A percentile compares a stretch with the other conserved stretches of the same genome.
Evolutionary conservation across 2,888 invertebrate genomes (phyloP).

Genomic region (Callyntrura guangdongensis): DNA sequence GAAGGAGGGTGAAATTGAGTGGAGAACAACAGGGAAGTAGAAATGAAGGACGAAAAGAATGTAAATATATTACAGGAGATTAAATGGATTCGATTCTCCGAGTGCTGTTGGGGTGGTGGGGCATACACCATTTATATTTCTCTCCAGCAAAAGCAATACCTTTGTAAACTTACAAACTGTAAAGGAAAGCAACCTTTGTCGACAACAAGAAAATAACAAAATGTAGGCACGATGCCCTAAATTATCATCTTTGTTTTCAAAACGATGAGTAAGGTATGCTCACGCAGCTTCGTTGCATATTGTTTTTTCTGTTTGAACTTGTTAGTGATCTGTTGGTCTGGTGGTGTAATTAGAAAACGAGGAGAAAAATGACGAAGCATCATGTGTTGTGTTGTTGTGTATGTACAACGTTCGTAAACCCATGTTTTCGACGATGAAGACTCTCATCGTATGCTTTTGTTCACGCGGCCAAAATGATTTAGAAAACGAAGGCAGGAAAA

Average conservation of each 20-base stretch:
- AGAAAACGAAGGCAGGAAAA: not conserved
- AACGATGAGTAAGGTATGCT: constrained; percentile 25
- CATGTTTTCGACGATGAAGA: not conserved
- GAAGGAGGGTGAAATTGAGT: constrained; percentile 49
- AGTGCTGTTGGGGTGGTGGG: not conserved
- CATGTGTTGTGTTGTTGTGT: not conserved
- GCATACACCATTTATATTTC: not conserved
- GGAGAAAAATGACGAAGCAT: constrained; percentile 22
- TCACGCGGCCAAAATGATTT: not conserved
- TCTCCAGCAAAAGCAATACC: not conserved
- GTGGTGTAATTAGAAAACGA: constrained; percentile 25
- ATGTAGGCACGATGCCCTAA: constrained; percentile 36
- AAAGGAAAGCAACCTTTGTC: not conserved
- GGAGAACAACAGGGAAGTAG: not conserved
- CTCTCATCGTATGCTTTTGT: not conserved
- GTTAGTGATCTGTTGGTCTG: constrained; percentile 9
- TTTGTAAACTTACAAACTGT: too few species aligned
- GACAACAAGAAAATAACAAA: not conserved
- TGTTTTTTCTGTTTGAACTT: constrained; percentile 40
- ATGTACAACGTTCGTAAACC: not conserved
- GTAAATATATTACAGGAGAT: constrained; percentile 51
- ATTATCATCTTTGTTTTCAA: constrained; percentile 50
- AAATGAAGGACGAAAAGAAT: not conserved
- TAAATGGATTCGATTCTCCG: constrained; percentile 5
- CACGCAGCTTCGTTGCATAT: not conserved